Evolutionary conservation across 2,113 vertebrate genomes (phyloP), one percentile per base, ranked within the genome.

Genomic region (Climacteris rufus): DNA sequence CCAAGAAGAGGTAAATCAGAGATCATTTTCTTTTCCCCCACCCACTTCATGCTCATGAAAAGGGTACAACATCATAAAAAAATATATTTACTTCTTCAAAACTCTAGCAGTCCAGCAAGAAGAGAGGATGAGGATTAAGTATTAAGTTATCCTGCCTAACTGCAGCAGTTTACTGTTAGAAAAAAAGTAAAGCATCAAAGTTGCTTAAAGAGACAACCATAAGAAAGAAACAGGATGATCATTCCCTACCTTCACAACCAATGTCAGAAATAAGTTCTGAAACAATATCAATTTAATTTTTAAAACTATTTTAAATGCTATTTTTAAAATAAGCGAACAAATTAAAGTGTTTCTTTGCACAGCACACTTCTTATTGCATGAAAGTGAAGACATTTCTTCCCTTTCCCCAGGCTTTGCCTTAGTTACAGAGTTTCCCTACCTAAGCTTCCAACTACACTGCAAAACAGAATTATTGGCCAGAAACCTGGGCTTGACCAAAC

Each of bases 141-240:
- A 87, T 85, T 72, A 80, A 20, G 39, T 94, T 95, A 96, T 61
- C n/a, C 57, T 72, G 7, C 53, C 94, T 54, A 93, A 59, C 24
- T 83, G 42, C 47, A 75, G 15, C 52, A 69, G 52, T 90, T 88
- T 93, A 68, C 57, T 28, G 15, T n/a, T 40, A 50, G 28, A 31
- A 86, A 90, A 84, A 65, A 72, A 74, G n/a, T 60, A 83, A 77
- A 78, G 71, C 17, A 50, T 64, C 37, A 94, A 70, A 83, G 49
- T n/a, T 94, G 76, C 68, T 90, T 95, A 88, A 96, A 95, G 70
- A 90, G 71, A 30, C 52, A 87, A 96, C 68, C 21, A 25, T 86
- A 92, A 96, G 64, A 82, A 52, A 95, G 39, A 90, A 85, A 91
- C n/a, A 72, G 66, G 44, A 92, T 91, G 76, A 86, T 83, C 11